These are phyloP conservation scores for Eospalax fontanierii DNA, from an alignment of 2,797 vertebrate genomes.

Conservation along the genomic window DNA sequence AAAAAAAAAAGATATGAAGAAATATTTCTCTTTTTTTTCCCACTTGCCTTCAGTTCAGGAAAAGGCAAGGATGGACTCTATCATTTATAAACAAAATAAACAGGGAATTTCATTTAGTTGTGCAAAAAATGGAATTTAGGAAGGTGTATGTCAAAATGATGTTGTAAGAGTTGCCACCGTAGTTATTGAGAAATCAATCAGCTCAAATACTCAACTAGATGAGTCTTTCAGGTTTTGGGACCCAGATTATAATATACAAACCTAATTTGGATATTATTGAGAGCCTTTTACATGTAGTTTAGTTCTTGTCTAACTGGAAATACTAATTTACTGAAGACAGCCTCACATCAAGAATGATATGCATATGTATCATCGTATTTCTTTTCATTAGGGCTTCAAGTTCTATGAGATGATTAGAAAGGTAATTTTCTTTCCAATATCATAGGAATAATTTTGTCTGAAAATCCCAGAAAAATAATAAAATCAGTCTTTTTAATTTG, in stretches of 20 bases:
- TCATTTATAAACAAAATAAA: not conserved
- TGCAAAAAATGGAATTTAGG: not conserved
- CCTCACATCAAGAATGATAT: constrained; percentile 10
- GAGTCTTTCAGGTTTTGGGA: constrained; percentile 22
- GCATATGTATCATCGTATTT: constrained; percentile 31
- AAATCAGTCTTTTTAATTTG: constrained; percentile 66
- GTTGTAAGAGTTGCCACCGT: not conserved
- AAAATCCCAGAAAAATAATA: constrained; percentile 66
- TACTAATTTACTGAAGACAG: constrained; percentile 35
- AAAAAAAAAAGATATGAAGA: not conserved
- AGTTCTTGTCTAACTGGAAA: constrained; percentile 44
- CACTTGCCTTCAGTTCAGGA: not conserved
- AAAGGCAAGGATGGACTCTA: not conserved
- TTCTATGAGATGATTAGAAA: constrained; percentile 63
- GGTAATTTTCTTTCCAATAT: not conserved
- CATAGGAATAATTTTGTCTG: constrained; percentile 60
- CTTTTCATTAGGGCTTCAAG: constrained; percentile 52
- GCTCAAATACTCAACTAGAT: not conserved
- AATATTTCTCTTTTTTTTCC: not conserved
- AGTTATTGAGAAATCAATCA: not conserved
- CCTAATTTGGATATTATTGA: constrained; percentile 25
- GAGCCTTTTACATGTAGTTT: constrained; percentile 31
- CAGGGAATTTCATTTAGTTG: constrained; percentile 25
- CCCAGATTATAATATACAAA: not conserved
- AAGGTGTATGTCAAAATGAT: not conserved